phyloP scores from a whole-genome alignment of 2,888 invertebrate genomes.

The Pasiphila rectangulata region DNA sequence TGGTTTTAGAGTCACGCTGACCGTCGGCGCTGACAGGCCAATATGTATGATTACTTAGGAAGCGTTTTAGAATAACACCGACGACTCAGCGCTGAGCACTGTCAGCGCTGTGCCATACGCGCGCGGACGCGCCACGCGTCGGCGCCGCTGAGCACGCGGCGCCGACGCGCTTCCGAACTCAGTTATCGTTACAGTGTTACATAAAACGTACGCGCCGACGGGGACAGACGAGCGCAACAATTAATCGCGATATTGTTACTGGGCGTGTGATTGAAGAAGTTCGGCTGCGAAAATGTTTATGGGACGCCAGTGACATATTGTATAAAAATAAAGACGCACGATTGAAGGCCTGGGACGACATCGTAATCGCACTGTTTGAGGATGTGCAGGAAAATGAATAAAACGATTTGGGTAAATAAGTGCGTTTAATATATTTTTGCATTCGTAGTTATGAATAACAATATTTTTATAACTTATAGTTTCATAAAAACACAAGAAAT shows the following conservation, averaged over 20 bases:
- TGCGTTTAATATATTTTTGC: conserved; percentile 6
- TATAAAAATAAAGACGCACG: conserved; percentile 24
- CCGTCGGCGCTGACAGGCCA: background rate
- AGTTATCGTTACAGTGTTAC: no score
- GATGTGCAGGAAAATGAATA: background rate
- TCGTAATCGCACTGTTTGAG: conserved; percentile 8
- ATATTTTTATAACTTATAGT: conserved; percentile 8
- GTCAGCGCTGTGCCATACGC: conserved; percentile 4
- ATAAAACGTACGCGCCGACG: no score
- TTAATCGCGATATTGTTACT: conserved; percentile 24
- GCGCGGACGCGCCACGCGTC: background rate
- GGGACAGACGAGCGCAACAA: background rate
- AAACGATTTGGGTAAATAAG: background rate
- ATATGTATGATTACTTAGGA: conserved; percentile 4
- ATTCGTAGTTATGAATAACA: conserved; percentile 7
- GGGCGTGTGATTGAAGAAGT: conserved; percentile 18
- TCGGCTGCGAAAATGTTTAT: background rate
- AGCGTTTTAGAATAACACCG: background rate
- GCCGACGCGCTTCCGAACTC: background rate
- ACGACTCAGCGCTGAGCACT: conserved; percentile 3
- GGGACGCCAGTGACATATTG: background rate
- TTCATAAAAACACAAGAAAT: conserved; percentile 6
- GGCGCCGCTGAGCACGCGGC: no score
- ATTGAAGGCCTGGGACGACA: conserved; percentile 25
- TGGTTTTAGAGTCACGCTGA: no score